These are phyloP conservation scores for Ceriagrion tenellum DNA, from an alignment of 2,888 invertebrate genomes.

Conservation along the genomic window DNA sequence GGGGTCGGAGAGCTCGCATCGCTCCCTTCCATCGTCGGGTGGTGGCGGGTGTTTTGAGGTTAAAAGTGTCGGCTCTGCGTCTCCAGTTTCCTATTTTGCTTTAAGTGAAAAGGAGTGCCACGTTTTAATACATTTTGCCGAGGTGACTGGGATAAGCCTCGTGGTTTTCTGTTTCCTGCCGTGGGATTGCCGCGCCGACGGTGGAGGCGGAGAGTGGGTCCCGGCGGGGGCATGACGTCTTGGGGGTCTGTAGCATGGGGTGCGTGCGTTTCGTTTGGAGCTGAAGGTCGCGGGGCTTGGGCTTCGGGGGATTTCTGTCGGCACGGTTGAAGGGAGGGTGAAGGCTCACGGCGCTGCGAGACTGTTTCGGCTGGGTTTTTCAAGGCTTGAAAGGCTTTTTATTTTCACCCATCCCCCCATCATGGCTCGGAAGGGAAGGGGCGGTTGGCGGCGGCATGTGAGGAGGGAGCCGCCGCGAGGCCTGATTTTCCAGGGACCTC, in stretches of 20 bases:
- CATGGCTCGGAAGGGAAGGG: too few species aligned
- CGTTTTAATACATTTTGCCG: constrained; percentile 43
- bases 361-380: neutral
- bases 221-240: neutral
- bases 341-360: neutral
- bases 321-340: neutral
- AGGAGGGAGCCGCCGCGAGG: neutral
- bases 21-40: neutral
- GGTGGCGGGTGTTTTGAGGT: neutral
- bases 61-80: neutral
- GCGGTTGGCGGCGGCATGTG: neutral
- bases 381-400: neutral
- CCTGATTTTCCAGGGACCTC: neutral
- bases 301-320: neutral
- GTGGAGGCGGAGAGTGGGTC: neutral
- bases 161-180: constrained; percentile 25
- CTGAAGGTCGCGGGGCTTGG: neutral
- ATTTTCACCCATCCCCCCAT: neutral
- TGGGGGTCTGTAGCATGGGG: neutral
- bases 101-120: constrained; percentile 42
- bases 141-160: constrained; percentile 51
- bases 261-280: neutral
- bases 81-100: constrained; percentile 44
- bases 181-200: neutral
- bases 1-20: neutral